Base-by-base conservation (phyloP, 2,113 vertebrate genomes). In the Pluvialis apricaria region DNA sequence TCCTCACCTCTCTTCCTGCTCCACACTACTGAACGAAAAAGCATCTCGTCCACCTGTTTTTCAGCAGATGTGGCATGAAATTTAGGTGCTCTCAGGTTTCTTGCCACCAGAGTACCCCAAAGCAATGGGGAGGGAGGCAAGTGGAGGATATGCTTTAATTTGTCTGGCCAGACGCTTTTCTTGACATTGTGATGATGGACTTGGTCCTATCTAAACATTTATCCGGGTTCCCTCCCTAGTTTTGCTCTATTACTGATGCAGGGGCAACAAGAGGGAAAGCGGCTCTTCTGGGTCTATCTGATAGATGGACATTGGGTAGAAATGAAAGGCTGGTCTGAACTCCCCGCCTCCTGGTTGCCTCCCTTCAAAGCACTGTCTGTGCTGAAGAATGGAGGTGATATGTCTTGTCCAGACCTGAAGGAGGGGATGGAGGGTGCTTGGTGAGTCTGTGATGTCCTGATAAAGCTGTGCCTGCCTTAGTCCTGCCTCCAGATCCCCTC, bases 11-110 rank as follows among this genome's bases (percentile, higher is more conserved):
- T 70, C 70, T 38, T 45, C 73, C 84, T 36, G 42, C 34, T 90
- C 21, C 36, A 90, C 7, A 3, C 38, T 49, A 12, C 40, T 78
- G 60, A 64, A 75, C 9, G 10, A 26, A 76, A 76, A 66, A 92
- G 5, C 9, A 31, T 28, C 66, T 40, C 0, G 0, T 57, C 38
- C 38, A 31, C 26, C n/a, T 68, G 55, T 1, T 71, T 78, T 94
- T 38, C 13, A 85, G 70, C 7, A 66, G 40, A 34, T 61, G 44
- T 68, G 70, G 38, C 7, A 54, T 1, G 10, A 57, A 51, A 71
- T 75, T 58, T 6, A 7, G 10, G 25, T 11, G 2, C 49, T 62
- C 6, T 82, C 24, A 8, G 29, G 31, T 88, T 86, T 84, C 38
- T 86, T 55, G 38, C 62, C 29, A 15, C 11, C 34, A 52, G 38